Evolutionary conservation across 2,888 invertebrate species (phyloP).

Genomic region (Hedya salicella): DNA sequence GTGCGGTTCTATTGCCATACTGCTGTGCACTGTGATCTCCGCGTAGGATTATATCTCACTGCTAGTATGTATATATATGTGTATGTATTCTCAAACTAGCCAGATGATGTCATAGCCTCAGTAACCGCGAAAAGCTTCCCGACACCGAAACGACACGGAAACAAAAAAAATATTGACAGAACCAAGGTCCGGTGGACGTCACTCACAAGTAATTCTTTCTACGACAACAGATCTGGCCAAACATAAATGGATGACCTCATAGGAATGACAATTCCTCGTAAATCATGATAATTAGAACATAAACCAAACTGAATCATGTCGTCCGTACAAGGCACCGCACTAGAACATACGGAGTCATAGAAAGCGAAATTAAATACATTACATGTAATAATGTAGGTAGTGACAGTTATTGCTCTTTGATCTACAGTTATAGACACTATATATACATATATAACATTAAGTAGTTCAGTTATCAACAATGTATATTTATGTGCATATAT

Average conservation of each 20-base stretch:
- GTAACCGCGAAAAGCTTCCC: slow-evolving; percentile 59
- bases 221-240: slow-evolving; percentile 47
- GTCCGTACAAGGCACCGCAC: slow-evolving; percentile 22
- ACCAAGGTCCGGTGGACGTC: slow-evolving; percentile 56
- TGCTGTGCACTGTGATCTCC: slow-evolving; percentile 67
- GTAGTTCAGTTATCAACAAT: background rate
- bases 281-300: slow-evolving; percentile 30
- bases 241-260: slow-evolving; percentile 54
- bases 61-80: slow-evolving; percentile 38
- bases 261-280: slow-evolving; percentile 27
- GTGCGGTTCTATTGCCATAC: slow-evolving; percentile 67
- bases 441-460: too few relatives aligned
- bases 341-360: slow-evolving; percentile 11
- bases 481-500: background rate
- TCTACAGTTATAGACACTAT: background rate
- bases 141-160: slow-evolving; percentile 68
- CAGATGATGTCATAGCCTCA: slow-evolving; percentile 73
- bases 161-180: slow-evolving; percentile 59
- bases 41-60: slow-evolving; percentile 59
- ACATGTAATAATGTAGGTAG: background rate
- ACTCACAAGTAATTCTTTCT: slow-evolving; percentile 56
- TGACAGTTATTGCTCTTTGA: background rate
- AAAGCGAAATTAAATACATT: slow-evolving; percentile 17
- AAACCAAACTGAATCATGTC: slow-evolving; percentile 24
- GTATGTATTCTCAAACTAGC: slow-evolving; percentile 54